Evolutionary conservation across 2,113 vertebrate genomes (phyloP).

Genomic region (Phoxinus phoxinus): DNA sequence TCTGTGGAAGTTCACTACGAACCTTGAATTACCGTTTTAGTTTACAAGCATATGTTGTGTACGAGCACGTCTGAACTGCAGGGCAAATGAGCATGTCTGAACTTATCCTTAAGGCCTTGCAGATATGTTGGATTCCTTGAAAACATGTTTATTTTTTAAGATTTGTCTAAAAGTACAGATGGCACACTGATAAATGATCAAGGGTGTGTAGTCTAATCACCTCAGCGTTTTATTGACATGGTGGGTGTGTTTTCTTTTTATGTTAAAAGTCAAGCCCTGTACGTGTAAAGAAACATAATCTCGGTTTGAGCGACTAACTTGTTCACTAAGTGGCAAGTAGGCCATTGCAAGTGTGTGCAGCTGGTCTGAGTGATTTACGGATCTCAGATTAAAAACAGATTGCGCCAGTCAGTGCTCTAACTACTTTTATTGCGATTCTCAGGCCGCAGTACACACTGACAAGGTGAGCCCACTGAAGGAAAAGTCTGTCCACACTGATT

Average conservation of each 20-base stretch:
- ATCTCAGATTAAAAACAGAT: slow-evolving; percentile 24
- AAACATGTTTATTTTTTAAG: slow-evolving; percentile 32
- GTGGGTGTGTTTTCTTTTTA: slow-evolving; percentile 51
- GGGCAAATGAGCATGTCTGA: background rate
- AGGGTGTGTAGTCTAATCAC: slow-evolving; percentile 41
- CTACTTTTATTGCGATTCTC: slow-evolving; percentile 37
- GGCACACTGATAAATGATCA: slow-evolving; percentile 41
- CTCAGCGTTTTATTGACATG: slow-evolving; percentile 36
- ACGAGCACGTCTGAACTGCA: background rate
- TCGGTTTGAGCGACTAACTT: slow-evolving; percentile 23
- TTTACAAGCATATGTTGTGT: background rate
- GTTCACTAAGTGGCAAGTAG: slow-evolving; percentile 19
- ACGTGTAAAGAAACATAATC: background rate
- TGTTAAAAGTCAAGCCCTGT: slow-evolving; percentile 47
- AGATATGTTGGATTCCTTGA: background rate
- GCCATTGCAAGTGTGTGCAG: background rate
- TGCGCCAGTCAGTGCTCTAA: background rate
- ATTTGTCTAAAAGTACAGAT: slow-evolving; percentile 13
- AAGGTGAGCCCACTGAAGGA: slow-evolving; percentile 50
- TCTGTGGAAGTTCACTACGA: background rate
- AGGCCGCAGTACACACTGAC: slow-evolving; percentile 65
- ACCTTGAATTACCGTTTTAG: background rate
- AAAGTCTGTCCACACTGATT: slow-evolving; percentile 58
- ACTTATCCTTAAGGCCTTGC: background rate
- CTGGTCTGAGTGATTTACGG: background rate